phyloP scores from a whole-genome alignment of 2,888 invertebrate species.

The Pyralis farinalis region DNA sequence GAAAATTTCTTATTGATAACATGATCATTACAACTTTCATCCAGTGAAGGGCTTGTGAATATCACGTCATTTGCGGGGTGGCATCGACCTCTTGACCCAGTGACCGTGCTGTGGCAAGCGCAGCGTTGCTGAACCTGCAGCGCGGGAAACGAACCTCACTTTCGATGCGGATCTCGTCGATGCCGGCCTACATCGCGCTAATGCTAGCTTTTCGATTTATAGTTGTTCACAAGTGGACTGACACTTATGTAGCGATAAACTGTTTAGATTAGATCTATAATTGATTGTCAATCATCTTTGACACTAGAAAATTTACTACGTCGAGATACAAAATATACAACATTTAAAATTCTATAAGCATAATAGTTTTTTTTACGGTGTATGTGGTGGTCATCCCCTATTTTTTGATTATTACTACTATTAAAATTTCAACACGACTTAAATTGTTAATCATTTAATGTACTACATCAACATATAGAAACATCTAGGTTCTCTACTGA shows the following conservation, averaged over 20 bases:
- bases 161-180: conserved; percentile 58
- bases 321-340: too few relatives aligned
- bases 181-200: conserved; percentile 29
- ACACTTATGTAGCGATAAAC: not conserved
- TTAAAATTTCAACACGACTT: too few relatives aligned
- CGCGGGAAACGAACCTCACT: conserved; percentile 58
- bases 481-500: too few relatives aligned
- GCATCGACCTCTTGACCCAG: conserved; percentile 57
- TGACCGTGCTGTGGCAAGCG: conserved; percentile 43
- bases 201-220: not conserved
- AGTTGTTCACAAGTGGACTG: not conserved
- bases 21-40: conserved; percentile 16
- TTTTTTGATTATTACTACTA: too few relatives aligned
- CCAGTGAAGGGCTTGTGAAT: conserved; percentile 21
- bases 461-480: too few relatives aligned
- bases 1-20: not conserved
- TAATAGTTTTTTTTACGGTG: too few relatives aligned
- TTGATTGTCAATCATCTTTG: too few relatives aligned
- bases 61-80: conserved; percentile 25
- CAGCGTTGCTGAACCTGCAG: conserved; percentile 46
- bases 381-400: too few relatives aligned
- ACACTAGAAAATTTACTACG: too few relatives aligned
- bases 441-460: too few relatives aligned
- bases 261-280: too few relatives aligned
- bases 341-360: too few relatives aligned